Percentiles rank a stretch among this genome's conserved stretches.
These are phyloP conservation scores for Lumbricus terrestris DNA, from an alignment of 2,888 invertebrate genomes.

Conservation along the genomic window DNA sequence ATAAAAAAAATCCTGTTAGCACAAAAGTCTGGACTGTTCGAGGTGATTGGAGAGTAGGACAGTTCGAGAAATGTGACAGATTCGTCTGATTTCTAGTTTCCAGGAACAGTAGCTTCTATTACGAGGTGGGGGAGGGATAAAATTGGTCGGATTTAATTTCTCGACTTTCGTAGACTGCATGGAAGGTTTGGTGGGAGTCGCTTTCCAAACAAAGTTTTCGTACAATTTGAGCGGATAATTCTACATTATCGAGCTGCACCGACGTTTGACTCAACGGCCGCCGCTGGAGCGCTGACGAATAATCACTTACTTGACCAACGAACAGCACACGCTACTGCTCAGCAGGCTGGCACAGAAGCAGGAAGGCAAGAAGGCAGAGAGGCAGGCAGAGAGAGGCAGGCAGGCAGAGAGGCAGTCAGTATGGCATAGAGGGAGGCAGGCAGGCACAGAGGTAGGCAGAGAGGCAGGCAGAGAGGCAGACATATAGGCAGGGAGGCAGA, in stretches of 20 bases:
- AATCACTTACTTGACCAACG: not conserved
- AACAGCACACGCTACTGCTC: not conserved
- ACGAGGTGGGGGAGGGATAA: not conserved
- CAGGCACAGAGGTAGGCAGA: slow-evolving; percentile 17
- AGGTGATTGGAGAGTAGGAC: not conserved
- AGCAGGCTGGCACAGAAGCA: slow-evolving; percentile 14
- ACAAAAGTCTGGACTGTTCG: not conserved
- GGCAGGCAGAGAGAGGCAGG: slow-evolving; percentile 4
- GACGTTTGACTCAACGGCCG: slow-evolving; percentile 20
- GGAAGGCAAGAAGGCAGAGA: not conserved
- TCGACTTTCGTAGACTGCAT: not conserved
- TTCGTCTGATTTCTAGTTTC: not conserved
- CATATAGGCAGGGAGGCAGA: not conserved
- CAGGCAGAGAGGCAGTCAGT: not conserved
- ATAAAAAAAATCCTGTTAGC: not conserved
- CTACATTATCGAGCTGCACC: slow-evolving; percentile 15
- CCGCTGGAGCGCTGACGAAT: slow-evolving; percentile 13
- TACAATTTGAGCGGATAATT: slow-evolving; percentile 17
- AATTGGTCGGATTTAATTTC: not conserved
- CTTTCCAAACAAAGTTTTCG: slow-evolving; percentile 13
- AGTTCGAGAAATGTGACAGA: not conserved
- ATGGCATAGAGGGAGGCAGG: not conserved
- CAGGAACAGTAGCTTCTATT: not conserved
- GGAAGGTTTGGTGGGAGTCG: not conserved
- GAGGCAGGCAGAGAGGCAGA: slow-evolving; percentile 16